Evolutionary conservation across 2,888 invertebrate species (phyloP), one percentile per base, ranked within the genome.

Genomic region (Lucinisca nassula): DNA sequence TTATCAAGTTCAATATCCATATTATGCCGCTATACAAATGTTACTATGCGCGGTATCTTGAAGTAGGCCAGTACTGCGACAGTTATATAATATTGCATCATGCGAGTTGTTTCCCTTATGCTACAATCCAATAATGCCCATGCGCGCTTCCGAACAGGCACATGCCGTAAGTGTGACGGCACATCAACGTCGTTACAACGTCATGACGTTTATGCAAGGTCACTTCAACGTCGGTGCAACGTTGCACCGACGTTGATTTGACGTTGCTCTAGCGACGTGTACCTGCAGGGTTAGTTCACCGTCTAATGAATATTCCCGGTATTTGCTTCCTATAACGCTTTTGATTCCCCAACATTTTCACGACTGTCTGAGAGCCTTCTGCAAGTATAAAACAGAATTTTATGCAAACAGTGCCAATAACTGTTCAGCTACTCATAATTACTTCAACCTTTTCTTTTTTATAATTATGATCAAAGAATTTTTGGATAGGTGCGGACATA

Each of bases 391-490:
- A 67, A 67, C 30, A 67, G 2, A 35, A 35, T 8, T 67, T 67
- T 24, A 14, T 67, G 67, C 67, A 67, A 35, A 67, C 67, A 67
- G 35, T 35, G 35, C 67, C 35, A 12, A 67, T 67, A 67, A 67
- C 35, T 3, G 17, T 67, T 17, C 17, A 67, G 67, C 21, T 35
- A 67, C 67, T 24, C 35, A 67, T 35, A 35, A 67, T 67, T 67
- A 67, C 35, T 35, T 67, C 35, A 67, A 67, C 67, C 35, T 67
- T 67, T 67, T 67, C 67, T 35, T 67, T 55, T 67, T 35, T 67
- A 35, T 24, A 67, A 67, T 67, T 67, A 67, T 67, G 67, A 67
- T 67, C 67, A 67, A 67, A 67, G 67, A 67, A 67, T 32, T 67
- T 67, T 24, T 67, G 12, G 21, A 67, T 67, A 35, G 67, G 35